phyloP scores from a whole-genome alignment of 2,888 invertebrate genomes.

The Temnothorax ravouxi region DNA sequence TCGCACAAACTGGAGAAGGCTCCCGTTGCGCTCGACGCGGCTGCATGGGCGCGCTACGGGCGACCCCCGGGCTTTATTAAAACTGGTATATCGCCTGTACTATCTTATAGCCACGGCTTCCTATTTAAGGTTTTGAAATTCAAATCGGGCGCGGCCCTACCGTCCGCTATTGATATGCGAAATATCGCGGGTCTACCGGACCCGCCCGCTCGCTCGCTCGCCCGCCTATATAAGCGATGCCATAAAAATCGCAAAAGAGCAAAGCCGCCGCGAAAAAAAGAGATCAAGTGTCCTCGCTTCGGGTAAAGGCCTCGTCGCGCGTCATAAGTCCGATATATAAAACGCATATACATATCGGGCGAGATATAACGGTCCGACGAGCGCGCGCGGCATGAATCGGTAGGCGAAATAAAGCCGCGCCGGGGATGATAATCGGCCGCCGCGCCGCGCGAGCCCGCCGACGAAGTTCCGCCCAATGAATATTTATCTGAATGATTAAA shows the following conservation, averaged over 20 bases:
- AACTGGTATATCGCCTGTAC: slow-evolving; percentile 81
- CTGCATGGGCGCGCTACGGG: slow-evolving; percentile 49
- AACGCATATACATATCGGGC: slow-evolving; percentile 44
- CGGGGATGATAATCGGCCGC: slow-evolving; percentile 42
- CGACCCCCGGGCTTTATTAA: slow-evolving; percentile 80
- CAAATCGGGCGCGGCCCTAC: slow-evolving; percentile 78
- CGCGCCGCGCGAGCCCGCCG: slow-evolving; percentile 26
- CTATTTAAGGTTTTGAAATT: slow-evolving; percentile 83
- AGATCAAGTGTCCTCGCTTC: slow-evolving; percentile 54
- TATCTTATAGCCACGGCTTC: slow-evolving; percentile 82
- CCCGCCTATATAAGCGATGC: slow-evolving; percentile 69
- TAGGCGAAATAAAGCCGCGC: slow-evolving; percentile 41
- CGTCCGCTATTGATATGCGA: slow-evolving; percentile 83
- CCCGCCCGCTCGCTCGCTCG: slow-evolving; percentile 61
- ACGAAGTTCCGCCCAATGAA: slow-evolving; percentile 47
- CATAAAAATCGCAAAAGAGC: slow-evolving; percentile 76
- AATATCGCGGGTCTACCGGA: slow-evolving; percentile 75
- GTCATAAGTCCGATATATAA: slow-evolving; percentile 56
- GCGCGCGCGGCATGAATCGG: slow-evolving; percentile 26
- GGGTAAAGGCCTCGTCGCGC: slow-evolving; percentile 53
- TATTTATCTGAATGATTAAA: slow-evolving; percentile 58
- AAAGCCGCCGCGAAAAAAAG: slow-evolving; percentile 57
- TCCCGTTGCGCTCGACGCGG: slow-evolving; percentile 58
- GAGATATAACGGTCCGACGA: slow-evolving; percentile 14
- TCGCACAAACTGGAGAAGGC: slow-evolving; percentile 65